phyloP scores from a whole-genome alignment of 1,140 invertebrate genomes.

The Bombyx mandarina region DNA sequence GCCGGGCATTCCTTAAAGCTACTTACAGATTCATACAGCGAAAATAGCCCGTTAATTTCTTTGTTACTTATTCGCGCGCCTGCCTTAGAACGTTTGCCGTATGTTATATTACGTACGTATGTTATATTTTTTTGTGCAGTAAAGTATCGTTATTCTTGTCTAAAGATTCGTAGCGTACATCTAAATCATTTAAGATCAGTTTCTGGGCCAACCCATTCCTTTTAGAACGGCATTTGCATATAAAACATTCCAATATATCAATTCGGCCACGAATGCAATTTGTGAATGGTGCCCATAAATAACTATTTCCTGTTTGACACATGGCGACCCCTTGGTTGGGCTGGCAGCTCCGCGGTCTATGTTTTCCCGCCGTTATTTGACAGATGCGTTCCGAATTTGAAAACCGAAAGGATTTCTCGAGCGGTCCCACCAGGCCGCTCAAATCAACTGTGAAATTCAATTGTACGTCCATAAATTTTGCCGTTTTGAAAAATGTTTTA shows the following conservation, averaged over 20 bases:
- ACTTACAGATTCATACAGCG: too few species aligned
- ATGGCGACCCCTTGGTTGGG: constrained; percentile 50
- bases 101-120: too few species aligned
- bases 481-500: constrained; percentile 49
- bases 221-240: constrained; percentile 63
- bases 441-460: constrained; percentile 71
- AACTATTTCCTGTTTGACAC: constrained; percentile 68
- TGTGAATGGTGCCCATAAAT: constrained; percentile 68
- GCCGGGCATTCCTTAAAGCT: too few species aligned
- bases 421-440: constrained; percentile 27
- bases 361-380: constrained; percentile 63
- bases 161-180: constrained; percentile 10
- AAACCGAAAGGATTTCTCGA: constrained; percentile 60
- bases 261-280: constrained; percentile 69
- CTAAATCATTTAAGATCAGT: constrained; percentile 57
- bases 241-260: constrained; percentile 70
- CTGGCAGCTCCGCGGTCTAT: constrained; percentile 38
- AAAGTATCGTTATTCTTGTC: too few species aligned
- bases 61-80: too few species aligned
- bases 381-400: constrained; percentile 61
- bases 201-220: constrained; percentile 57
- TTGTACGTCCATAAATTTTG: constrained; percentile 58
- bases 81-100: too few species aligned
- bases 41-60: too few species aligned
- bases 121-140: too few species aligned